Conservation (phyloP, 1,140 invertebrate species). For the Rhynchophorus ferrugineus region DNA sequence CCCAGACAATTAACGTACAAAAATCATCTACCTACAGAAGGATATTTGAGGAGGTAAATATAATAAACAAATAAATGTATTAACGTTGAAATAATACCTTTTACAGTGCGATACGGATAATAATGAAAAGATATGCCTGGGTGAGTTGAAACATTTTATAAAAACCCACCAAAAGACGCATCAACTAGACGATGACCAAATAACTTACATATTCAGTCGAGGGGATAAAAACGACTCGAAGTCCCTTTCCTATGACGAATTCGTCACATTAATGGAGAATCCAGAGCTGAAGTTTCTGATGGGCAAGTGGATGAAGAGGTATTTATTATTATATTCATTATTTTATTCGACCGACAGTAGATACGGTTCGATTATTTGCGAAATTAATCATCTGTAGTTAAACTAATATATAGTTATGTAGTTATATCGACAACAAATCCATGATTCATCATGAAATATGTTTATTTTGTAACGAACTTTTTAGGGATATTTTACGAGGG, state of each 20-base stretch:
- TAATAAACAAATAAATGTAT: no score
- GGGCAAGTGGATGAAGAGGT: slow-evolving; percentile 39
- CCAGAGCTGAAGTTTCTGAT: slow-evolving; percentile 54
- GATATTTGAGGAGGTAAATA: no score
- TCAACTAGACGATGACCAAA: slow-evolving; percentile 56
- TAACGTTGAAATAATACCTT: no score
- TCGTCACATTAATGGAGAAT: slow-evolving; percentile 63
- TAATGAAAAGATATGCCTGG: slow-evolving; percentile 13
- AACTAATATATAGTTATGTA: no score
- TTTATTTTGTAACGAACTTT: no score
- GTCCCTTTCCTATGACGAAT: slow-evolving; percentile 67
- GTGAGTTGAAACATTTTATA: slow-evolving; percentile 16
- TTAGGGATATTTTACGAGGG: no score
- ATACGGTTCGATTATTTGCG: neutral
- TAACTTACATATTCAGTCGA: slow-evolving; percentile 59
- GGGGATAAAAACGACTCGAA: slow-evolving; percentile 66
- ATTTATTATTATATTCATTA: slow-evolving; percentile 1
- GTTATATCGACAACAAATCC: no score
- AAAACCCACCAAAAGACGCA: neutral
- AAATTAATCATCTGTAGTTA: no score
- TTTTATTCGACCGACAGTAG: neutral
- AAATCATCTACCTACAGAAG: no score
- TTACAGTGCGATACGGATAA: slow-evolving; percentile 20
- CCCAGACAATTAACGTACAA: no score
- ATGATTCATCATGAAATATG: no score